Percentiles rank a stretch among this genome's conserved stretches.
phyloP scores from a whole-genome alignment of 2,797 vertebrate genomes.

The Ficedula albicollis region DNA sequence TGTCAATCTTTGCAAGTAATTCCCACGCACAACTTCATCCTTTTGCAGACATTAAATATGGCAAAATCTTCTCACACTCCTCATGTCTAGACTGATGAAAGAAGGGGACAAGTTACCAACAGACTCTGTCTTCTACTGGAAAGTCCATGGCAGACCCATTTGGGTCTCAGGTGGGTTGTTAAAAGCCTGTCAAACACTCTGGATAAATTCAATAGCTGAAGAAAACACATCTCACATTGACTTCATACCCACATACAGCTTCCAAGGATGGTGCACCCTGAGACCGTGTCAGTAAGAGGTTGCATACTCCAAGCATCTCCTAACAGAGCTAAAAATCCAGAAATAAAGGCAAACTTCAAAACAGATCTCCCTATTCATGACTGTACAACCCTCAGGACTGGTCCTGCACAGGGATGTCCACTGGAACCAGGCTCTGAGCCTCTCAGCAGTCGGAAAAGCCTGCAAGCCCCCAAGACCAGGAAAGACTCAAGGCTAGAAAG shows the following conservation, averaged over 20 bases:
- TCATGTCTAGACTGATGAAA: background rate
- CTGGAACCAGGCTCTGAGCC: background rate
- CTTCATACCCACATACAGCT: background rate
- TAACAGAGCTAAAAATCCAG: background rate
- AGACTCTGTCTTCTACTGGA: background rate
- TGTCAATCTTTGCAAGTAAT: constrained; percentile 41
- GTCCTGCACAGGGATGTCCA: background rate
- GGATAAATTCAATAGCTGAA: background rate
- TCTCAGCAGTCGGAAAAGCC: background rate
- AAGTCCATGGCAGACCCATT: background rate
- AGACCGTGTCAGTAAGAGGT: background rate
- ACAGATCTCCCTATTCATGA: background rate
- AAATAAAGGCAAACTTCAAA: background rate
- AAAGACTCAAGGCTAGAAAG: background rate
- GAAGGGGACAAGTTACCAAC: background rate
- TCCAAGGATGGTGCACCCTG: background rate
- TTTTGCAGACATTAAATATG: background rate
- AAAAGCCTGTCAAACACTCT: background rate
- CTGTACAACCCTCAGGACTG: fast-evolving
- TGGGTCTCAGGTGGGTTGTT: background rate
- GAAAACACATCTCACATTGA: fast-evolving
- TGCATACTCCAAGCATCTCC: background rate
- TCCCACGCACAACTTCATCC: constrained; percentile 21
- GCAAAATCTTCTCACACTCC: background rate
- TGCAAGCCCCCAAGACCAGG: background rate